These are phyloP conservation scores for Leptoclinus maculatus DNA, from an alignment of 2,797 vertebrate genomes.

Conservation along the genomic window DNA sequence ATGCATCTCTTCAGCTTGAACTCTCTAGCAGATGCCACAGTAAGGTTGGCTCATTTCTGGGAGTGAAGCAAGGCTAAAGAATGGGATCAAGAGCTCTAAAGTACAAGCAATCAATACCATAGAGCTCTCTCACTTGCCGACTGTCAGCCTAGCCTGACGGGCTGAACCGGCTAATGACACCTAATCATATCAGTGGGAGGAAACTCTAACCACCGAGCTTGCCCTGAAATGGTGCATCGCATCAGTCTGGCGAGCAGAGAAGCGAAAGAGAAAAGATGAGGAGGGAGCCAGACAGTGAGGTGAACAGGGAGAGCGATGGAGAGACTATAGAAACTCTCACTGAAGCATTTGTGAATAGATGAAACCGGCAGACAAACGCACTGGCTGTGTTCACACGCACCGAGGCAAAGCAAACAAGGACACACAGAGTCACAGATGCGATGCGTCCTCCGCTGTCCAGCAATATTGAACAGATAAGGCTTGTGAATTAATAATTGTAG, in stretches of 20 bases:
- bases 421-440: constrained; percentile 33
- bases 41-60: constrained; percentile 2
- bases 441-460: constrained; percentile 5
- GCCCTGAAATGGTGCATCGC: constrained; percentile 41
- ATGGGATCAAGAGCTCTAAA: constrained; percentile 13
- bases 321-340: not conserved
- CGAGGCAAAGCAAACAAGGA: constrained; percentile 24
- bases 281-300: not conserved
- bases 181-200: constrained; percentile 73
- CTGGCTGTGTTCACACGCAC: constrained; percentile 13
- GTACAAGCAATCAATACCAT: constrained; percentile 39
- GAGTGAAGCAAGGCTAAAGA: constrained; percentile 37
- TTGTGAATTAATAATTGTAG: constrained; percentile 5
- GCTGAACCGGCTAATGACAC: constrained; percentile 66
- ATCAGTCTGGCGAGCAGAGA: constrained; percentile 18
- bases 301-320: constrained; percentile 11
- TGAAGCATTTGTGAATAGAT: constrained; percentile 31
- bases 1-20: constrained; percentile 31
- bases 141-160: constrained; percentile 31
- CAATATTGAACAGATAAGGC: constrained; percentile 13
- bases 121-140: constrained; percentile 46
- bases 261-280: constrained; percentile 16
- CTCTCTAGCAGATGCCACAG: constrained; percentile 5
- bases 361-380: constrained; percentile 20
- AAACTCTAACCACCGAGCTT: constrained; percentile 52